Evolutionary conservation across 2,888 invertebrate species (phyloP).

Genomic region (Drosophila sordidapex): DNA sequence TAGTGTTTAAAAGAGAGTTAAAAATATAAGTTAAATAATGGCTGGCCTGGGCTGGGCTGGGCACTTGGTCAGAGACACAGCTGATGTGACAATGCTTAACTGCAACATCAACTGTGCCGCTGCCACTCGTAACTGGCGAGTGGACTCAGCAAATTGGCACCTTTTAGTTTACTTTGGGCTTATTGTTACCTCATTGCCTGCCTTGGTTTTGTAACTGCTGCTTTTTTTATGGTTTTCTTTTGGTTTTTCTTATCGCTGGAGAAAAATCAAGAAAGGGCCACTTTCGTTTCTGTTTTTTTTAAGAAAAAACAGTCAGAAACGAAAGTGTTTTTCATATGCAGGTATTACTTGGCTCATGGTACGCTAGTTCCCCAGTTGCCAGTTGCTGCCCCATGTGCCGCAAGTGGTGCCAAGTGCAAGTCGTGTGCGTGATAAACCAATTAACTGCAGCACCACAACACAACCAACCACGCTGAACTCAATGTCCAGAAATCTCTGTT

Average conservation of each 20-base stretch:
- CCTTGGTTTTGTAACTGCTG: conserved; percentile 20
- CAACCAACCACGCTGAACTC: conserved; percentile 20
- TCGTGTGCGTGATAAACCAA: conserved; percentile 78
- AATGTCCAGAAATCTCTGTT: conserved; percentile 37
- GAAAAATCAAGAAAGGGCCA: conserved; percentile 61
- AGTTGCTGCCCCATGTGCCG: conserved; percentile 4
- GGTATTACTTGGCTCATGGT: conserved; percentile 31
- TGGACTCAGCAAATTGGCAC: conserved; percentile 42
- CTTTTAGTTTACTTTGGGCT: conserved; percentile 12
- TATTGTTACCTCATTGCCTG: conserved; percentile 29
- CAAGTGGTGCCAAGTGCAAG: conserved; percentile 66
- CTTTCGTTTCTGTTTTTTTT: conserved; percentile 54
- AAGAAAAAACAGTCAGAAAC: conserved; percentile 37
- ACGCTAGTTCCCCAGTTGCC: conserved; percentile 26
- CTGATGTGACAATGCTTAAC: conserved; percentile 45
- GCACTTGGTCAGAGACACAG: conserved; percentile 10
- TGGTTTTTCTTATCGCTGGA: conserved; percentile 52
- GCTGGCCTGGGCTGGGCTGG: conserved; percentile 4
- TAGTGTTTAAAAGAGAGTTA: neutral
- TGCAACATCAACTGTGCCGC: too few species aligned
- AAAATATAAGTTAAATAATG: neutral
- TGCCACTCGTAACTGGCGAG: conserved; percentile 4
- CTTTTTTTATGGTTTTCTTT: neutral
- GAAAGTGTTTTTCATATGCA: conserved; percentile 74
- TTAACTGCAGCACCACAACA: conserved; percentile 51